Evolutionary conservation across 2,888 invertebrate genomes (phyloP).

Genomic region (Ceramica pisi): DNA sequence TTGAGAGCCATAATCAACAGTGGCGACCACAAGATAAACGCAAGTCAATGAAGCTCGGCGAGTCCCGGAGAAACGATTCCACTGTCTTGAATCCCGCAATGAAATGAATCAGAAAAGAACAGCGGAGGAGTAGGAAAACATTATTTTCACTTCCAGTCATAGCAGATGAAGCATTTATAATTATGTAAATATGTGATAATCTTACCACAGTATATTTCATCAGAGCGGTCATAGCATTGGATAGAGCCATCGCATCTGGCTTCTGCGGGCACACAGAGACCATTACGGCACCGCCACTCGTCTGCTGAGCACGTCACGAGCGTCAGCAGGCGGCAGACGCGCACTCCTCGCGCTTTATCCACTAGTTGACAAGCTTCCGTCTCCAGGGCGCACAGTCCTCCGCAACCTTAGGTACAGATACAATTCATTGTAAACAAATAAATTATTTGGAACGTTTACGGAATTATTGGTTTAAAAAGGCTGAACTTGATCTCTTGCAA

Average conservation of each 20-base stretch:
- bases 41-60: too few species aligned
- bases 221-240: constrained; percentile 94
- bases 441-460: not conserved
- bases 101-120: too few species aligned
- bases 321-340: constrained; percentile 91
- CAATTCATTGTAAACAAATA: constrained; percentile 2
- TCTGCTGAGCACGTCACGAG: constrained; percentile 91
- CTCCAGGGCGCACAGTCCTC: constrained; percentile 92
- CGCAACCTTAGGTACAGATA: constrained; percentile 88
- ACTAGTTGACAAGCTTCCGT: constrained; percentile 92
- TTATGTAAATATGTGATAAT: not conserved
- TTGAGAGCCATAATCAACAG: too few species aligned
- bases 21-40: too few species aligned
- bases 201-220: constrained; percentile 94
- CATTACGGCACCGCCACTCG: constrained; percentile 94
- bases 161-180: not conserved
- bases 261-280: constrained; percentile 92
- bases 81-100: too few species aligned
- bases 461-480: not conserved
- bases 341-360: constrained; percentile 88
- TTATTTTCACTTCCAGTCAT: too few species aligned
- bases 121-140: too few species aligned
- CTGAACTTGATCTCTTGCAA: not conserved
- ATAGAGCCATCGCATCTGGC: constrained; percentile 93
- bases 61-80: too few species aligned